Evolutionary conservation across 1,140 invertebrate genomes (phyloP).

Genomic region (Gonioctena quinquepunctata): DNA sequence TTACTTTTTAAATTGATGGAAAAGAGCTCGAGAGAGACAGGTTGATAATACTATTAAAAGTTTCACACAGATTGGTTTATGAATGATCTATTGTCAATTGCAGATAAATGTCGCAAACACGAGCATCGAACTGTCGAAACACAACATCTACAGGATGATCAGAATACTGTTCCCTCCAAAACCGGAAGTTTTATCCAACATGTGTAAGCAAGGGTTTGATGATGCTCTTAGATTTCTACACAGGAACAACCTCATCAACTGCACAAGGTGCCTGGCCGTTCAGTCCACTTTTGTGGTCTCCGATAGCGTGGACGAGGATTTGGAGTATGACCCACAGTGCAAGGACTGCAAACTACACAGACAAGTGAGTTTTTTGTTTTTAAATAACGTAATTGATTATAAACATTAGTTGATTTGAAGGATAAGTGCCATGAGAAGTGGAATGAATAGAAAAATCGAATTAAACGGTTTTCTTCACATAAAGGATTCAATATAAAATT

Average conservation of each 20-base stretch:
- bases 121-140: slow-evolving; percentile 88
- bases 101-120: slow-evolving; percentile 92
- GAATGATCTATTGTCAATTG: slow-evolving; percentile 40
- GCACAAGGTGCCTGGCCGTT: slow-evolving; percentile 80
- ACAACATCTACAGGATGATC: slow-evolving; percentile 91
- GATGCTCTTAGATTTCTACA: slow-evolving; percentile 93
- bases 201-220: slow-evolving; percentile 98
- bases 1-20: no score
- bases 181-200: slow-evolving; percentile 88
- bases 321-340: slow-evolving; percentile 81
- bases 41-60: no score
- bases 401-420: no score
- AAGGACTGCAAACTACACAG: slow-evolving; percentile 81
- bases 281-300: slow-evolving; percentile 81
- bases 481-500: no score
- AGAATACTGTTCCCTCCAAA: slow-evolving; percentile 93
- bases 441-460: no score
- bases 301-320: slow-evolving; percentile 66
- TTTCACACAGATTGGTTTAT: no score
- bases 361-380: slow-evolving; percentile 63
- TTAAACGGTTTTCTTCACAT: no score
- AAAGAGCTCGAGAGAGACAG: no score
- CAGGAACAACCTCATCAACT: slow-evolving; percentile 87
- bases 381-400: no score
- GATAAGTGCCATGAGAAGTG: no score